These are phyloP conservation scores for Drosophila repleta DNA, from an alignment of 1,140 invertebrate species.

Conservation along the genomic window DNA sequence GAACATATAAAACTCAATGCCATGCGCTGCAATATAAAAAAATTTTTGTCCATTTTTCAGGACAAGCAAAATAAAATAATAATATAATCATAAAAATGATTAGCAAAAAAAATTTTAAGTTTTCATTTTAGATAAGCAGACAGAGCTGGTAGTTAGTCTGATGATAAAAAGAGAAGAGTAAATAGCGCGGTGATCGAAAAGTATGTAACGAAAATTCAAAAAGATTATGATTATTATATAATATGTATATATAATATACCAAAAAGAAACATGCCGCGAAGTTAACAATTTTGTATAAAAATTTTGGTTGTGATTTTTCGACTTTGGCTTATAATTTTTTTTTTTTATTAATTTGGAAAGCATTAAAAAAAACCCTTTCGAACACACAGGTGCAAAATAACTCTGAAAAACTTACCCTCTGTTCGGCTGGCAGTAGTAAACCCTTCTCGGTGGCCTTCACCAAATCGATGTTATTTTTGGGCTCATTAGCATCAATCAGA, in stretches of 20 bases:
- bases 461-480: conserved; percentile 90
- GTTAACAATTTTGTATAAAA: conserved; percentile 39
- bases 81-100: conserved; percentile 68
- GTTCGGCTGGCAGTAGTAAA: conserved; percentile 94
- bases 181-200: conserved; percentile 64
- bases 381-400: conserved; percentile 8
- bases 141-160: conserved; percentile 61
- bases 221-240: conserved; percentile 41
- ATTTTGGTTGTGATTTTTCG: conserved; percentile 54
- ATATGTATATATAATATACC: conserved; percentile 42
- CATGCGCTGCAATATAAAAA: conserved; percentile 81
- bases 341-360: conserved; percentile 44
- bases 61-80: conserved; percentile 50
- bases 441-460: conserved; percentile 94
- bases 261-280: conserved; percentile 73
- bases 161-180: conserved; percentile 53
- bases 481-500: conserved; percentile 87
- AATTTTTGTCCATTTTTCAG: conserved; percentile 54
- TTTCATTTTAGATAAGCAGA: conserved; percentile 49
- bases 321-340: not conserved
- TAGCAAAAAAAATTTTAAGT: conserved; percentile 52
- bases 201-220: conserved; percentile 48
- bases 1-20: conserved; percentile 79
- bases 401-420: conserved; percentile 91
- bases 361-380: conserved; percentile 24